These are phyloP conservation scores for Chanos chanos DNA, from an alignment of 2,797 vertebrate species.

Conservation along the genomic window DNA sequence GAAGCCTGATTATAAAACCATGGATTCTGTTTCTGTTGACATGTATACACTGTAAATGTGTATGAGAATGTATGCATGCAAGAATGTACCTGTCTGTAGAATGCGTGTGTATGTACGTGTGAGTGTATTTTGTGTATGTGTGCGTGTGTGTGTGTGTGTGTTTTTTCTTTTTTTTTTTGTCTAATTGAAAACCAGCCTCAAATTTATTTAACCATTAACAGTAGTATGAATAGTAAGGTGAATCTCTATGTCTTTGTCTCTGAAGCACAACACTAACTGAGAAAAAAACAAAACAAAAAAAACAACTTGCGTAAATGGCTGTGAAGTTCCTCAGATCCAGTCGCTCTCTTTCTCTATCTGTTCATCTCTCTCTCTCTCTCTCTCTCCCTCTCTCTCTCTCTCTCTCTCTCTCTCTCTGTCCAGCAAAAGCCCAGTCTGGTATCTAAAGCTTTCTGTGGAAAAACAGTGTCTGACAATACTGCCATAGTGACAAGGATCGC, in stretches of 20 bases:
- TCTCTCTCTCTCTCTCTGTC: not conserved
- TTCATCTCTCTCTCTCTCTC: slow-evolving; percentile 44
- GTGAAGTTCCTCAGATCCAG: slow-evolving; percentile 45
- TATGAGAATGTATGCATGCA: slow-evolving; percentile 19
- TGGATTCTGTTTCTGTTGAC: too few species aligned
- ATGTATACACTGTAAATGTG: too few species aligned
- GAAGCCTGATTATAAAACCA: too few species aligned
- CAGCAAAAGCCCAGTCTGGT: too few species aligned
- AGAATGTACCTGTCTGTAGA: slow-evolving; percentile 1
- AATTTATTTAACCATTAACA: slow-evolving; percentile 30
- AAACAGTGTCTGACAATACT: too few species aligned
- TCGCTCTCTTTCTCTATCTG: slow-evolving; percentile 32
- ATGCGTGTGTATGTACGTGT: not conserved
- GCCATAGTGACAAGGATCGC: too few species aligned
- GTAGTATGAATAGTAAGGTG: slow-evolving; percentile 59
- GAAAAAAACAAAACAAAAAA: slow-evolving; percentile 11
- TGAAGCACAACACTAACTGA: slow-evolving; percentile 79
- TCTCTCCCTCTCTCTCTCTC: slow-evolving; percentile 52
- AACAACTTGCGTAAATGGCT: slow-evolving; percentile 56
- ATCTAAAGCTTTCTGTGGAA: too few species aligned
- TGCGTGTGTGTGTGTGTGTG: slow-evolving; percentile 9
- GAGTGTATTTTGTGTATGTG: not conserved
- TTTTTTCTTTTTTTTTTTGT: slow-evolving; percentile 51
- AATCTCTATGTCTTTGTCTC: slow-evolving; percentile 56
- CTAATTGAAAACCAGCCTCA: slow-evolving; percentile 68